Evolutionary conservation across 2,797 vertebrate species (phyloP).

Genomic region (Phataginus tricuspis): DNA sequence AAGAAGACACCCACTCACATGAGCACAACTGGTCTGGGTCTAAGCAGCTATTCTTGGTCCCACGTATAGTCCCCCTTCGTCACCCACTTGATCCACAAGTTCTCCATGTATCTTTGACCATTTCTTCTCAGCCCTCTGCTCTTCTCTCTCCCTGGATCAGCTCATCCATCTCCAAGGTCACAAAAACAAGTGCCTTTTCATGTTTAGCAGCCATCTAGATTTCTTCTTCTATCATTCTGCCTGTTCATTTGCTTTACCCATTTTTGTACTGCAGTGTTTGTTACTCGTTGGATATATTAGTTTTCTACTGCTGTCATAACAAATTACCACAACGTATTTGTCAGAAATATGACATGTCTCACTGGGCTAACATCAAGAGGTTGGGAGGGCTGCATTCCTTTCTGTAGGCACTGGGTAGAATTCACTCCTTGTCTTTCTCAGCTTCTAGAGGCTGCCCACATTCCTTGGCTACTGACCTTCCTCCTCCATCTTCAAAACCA

Average conservation of each 20-base stretch:
- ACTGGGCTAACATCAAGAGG: slow-evolving; percentile 3
- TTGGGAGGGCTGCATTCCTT: not conserved
- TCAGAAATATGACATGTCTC: not conserved
- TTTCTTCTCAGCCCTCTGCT: slow-evolving; percentile 14
- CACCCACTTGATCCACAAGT: not conserved
- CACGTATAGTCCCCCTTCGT: not conserved
- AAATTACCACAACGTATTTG: slow-evolving; percentile 22
- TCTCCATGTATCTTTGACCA: not conserved
- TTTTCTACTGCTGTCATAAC: not conserved
- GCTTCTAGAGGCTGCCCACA: not conserved
- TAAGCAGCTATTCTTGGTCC: not conserved
- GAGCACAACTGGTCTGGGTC: not conserved
- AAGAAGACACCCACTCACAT: not conserved
- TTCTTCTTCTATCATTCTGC: not conserved
- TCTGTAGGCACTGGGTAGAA: not conserved
- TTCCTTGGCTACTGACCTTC: not conserved
- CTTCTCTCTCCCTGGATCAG: not conserved
- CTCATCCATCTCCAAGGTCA: not conserved
- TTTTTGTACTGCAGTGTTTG: not conserved
- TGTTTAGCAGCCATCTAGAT: not conserved
- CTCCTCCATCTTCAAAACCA: slow-evolving; percentile 21
- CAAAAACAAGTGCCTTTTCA: not conserved
- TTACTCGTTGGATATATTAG: not conserved
- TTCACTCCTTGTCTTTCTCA: slow-evolving; percentile 5
- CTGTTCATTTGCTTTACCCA: not conserved